phyloP scores from a whole-genome alignment of 2,888 invertebrate genomes.

The Dryobotodes eremita region DNA sequence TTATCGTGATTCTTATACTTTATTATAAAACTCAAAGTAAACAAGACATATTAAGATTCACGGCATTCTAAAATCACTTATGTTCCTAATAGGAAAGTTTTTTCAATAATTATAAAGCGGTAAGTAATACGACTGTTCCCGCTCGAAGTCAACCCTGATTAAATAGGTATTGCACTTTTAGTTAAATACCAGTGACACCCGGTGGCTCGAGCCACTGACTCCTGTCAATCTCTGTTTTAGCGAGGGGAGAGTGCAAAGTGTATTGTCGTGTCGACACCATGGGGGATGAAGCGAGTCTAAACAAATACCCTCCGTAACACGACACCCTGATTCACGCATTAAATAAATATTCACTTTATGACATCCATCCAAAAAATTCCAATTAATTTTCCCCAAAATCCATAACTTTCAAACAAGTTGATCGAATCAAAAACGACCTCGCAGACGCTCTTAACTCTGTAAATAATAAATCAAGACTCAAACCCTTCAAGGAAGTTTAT shows the following conservation, averaged over 20 bases:
- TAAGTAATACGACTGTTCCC: conserved; percentile 10
- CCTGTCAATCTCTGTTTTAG: conserved; percentile 72
- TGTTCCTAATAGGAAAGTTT: background rate
- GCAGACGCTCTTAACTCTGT: conserved; percentile 67
- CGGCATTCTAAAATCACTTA: too few species aligned
- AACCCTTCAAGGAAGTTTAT: conserved; percentile 68
- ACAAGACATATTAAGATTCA: too few species aligned
- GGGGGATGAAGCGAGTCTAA: conserved; percentile 59
- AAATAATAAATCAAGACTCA: conserved; percentile 73
- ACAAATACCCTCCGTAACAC: conserved; percentile 65
- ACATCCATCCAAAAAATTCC: conserved; percentile 32
- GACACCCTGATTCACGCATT: conserved; percentile 61
- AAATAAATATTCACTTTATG: conserved; percentile 58
- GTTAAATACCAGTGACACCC: conserved; percentile 61
- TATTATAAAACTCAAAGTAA: too few species aligned
- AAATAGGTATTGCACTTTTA: conserved; percentile 62
- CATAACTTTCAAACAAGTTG: conserved; percentile 53
- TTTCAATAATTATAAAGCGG: conserved; percentile 37
- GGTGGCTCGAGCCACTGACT: conserved; percentile 63
- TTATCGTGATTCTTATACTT: too few species aligned
- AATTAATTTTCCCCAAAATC: conserved; percentile 41
- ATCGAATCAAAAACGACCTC: conserved; percentile 58
- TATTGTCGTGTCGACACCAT: conserved; percentile 79
- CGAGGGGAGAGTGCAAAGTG: conserved; percentile 76
- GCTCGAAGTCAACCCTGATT: conserved; percentile 38